Evolutionary conservation across 1,140 invertebrate genomes (phyloP).

Genomic region (Nasonia longicornis): DNA sequence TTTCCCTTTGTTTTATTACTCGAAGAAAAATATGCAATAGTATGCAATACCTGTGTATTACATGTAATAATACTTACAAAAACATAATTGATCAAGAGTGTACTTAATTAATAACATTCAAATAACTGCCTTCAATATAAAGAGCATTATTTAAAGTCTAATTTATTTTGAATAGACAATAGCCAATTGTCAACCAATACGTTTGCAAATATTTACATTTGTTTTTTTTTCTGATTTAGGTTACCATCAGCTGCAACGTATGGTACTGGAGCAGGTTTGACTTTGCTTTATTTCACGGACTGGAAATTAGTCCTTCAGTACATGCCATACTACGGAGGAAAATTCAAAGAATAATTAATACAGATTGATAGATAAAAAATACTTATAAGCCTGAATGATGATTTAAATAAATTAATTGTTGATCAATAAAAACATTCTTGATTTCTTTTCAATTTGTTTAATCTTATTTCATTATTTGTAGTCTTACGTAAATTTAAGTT

Average conservation of each 20-base stretch:
- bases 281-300: constrained; percentile 79
- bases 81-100: too few relatives aligned
- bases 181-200: too few relatives aligned
- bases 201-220: background rate
- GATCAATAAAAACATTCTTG: background rate
- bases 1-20: too few relatives aligned
- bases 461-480: background rate
- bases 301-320: constrained; percentile 80
- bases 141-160: too few relatives aligned
- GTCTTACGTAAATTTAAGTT: too few relatives aligned
- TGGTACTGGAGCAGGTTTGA: constrained; percentile 72
- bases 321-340: constrained; percentile 80
- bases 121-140: too few relatives aligned
- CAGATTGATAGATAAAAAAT: background rate
- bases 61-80: too few relatives aligned
- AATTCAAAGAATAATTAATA: constrained; percentile 70
- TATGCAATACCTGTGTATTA: too few relatives aligned
- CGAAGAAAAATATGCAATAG: too few relatives aligned
- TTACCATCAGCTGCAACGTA: constrained; percentile 72
- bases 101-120: too few relatives aligned
- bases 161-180: too few relatives aligned
- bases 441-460: background rate
- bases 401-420: background rate
- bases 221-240: constrained; percentile 65
- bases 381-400: background rate